These are phyloP conservation scores for Plodia interpunctella DNA, from an alignment of 1,140 invertebrate genomes.

Conservation along the genomic window DNA sequence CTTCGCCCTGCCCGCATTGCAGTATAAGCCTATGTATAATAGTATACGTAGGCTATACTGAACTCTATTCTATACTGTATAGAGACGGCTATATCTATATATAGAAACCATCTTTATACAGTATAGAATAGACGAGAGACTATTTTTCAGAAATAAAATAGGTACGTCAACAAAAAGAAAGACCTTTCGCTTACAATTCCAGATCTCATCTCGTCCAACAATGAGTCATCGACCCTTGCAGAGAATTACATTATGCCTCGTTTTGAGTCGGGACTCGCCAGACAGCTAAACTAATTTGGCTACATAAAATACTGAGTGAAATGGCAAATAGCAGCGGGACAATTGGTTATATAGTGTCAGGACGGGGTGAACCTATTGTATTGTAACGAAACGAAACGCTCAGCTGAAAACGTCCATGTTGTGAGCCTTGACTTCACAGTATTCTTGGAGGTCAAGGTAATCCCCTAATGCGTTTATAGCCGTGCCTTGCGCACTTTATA, in stretches of 20 bases:
- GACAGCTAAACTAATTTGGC: constrained; percentile 31
- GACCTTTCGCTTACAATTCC: not conserved
- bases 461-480: constrained; percentile 46
- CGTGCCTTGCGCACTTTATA: constrained; percentile 46
- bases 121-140: constrained; percentile 56
- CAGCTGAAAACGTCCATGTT: constrained; percentile 34
- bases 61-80: too few relatives aligned
- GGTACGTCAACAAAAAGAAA: constrained; percentile 16
- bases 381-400: constrained; percentile 20
- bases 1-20: constrained; percentile 57
- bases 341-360: constrained; percentile 38
- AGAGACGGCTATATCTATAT: too few relatives aligned
- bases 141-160: constrained; percentile 32
- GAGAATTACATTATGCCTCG: constrained; percentile 14
- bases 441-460: constrained; percentile 49
- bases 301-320: constrained; percentile 17
- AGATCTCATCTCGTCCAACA: constrained; percentile 5
- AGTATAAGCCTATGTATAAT: too few relatives aligned
- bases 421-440: constrained; percentile 42
- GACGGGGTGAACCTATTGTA: constrained; percentile 25
- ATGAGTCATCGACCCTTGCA: constrained; percentile 23
- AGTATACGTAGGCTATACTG: too few relatives aligned
- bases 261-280: constrained; percentile 5
- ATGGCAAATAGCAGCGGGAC: constrained; percentile 23
- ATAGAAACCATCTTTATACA: too few relatives aligned